Base-by-base conservation (phyloP, 1,140 invertebrate genomes). In the Drosophila albomicans region DNA sequence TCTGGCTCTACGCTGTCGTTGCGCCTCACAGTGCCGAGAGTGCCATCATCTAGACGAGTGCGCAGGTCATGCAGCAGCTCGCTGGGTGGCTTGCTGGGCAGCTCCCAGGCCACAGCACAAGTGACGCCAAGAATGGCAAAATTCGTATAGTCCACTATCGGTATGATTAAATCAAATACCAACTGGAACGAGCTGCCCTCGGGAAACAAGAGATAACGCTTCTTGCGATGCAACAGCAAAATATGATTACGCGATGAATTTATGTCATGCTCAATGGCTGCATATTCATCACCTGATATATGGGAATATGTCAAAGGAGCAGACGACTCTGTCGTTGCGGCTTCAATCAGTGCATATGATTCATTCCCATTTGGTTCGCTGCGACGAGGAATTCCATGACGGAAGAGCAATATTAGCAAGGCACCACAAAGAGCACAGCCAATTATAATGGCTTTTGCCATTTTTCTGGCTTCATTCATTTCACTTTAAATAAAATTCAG, bases 121-220 rank as follows among this genome's bases (percentile, higher is more conserved):
- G 96, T 96, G 54, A 95, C 93, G 16, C 96, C 96, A 67, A 95
- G 92, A 5, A 95, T 94, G 74, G 95, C 94, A 51, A 81, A 92
- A 57, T 90, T 92, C 30, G 84, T 92, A 49, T 91, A 92, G 73
- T 91, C 91, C 38, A 92, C 75, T 58, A 92, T 90, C 63, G 84
- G 81, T 78, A 92, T 90, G 73, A 92, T 91, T 63, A 91, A 78
- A 75, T 92, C 91, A 71, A 91, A 92, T 20, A 92, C 91, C 93
- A 96, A 91, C 92, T 95, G 95, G 54, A 96, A 94, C 62, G 95
- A 96, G 78, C 96, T 96, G 57, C 96, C 96, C 93, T 96, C 96
- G 1, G 96, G 95, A 91, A 96, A 97, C 67, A 96, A 93, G 35
- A 97, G 93, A 93, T 96, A 96, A 58, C 96, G 94, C 82, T 95